A percentile compares a stretch with the other conserved stretches of the same genome.
Conservation (phyloP, 2,888 invertebrate species). For the Drosophila austrosaltans region DNA sequence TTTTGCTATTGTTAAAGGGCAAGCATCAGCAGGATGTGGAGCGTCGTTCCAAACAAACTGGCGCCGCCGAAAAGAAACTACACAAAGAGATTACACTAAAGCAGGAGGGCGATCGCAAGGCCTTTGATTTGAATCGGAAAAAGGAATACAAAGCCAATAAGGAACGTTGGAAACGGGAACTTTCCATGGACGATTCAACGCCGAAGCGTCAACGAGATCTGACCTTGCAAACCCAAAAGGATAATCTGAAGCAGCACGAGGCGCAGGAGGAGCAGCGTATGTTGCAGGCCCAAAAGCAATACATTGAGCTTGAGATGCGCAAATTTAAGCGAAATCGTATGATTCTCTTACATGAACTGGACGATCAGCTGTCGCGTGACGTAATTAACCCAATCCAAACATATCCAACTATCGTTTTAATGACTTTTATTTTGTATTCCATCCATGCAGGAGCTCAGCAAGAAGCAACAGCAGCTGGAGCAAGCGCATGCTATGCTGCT, state of each 20-base stretch:
- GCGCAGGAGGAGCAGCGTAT: conserved; percentile 95
- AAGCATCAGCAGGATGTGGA: conserved; percentile 92
- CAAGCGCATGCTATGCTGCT: conserved; percentile 97
- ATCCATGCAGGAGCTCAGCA: conserved; percentile 92
- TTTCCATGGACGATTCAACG: conserved; percentile 95
- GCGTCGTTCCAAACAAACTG: conserved; percentile 92
- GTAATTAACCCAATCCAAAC: conserved; percentile 83
- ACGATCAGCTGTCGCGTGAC: conserved; percentile 95
- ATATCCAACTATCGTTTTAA: background rate
- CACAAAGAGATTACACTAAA: conserved; percentile 94
- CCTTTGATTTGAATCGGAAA: conserved; percentile 95
- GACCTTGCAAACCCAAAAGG: conserved; percentile 95
- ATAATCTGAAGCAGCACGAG: conserved; percentile 94
- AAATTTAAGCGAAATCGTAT: conserved; percentile 96
- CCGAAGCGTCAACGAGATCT: conserved; percentile 95
- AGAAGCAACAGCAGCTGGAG: conserved; percentile 97
- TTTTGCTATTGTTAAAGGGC: conserved; percentile 83
- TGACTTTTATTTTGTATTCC: background rate
- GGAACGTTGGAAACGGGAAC: conserved; percentile 97
- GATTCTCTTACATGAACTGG: conserved; percentile 92
- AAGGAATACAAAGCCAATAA: conserved; percentile 98
- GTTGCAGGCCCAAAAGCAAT: conserved; percentile 94
- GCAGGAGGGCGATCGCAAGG: conserved; percentile 96
- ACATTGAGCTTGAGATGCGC: conserved; percentile 95
- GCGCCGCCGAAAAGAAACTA: conserved; percentile 95